A percentile compares a stretch with the other conserved stretches of the same genome.
These are phyloP conservation scores for Boulengeromyrus knoepffleri DNA, from an alignment of 2,113 vertebrate species.

Conservation along the genomic window DNA sequence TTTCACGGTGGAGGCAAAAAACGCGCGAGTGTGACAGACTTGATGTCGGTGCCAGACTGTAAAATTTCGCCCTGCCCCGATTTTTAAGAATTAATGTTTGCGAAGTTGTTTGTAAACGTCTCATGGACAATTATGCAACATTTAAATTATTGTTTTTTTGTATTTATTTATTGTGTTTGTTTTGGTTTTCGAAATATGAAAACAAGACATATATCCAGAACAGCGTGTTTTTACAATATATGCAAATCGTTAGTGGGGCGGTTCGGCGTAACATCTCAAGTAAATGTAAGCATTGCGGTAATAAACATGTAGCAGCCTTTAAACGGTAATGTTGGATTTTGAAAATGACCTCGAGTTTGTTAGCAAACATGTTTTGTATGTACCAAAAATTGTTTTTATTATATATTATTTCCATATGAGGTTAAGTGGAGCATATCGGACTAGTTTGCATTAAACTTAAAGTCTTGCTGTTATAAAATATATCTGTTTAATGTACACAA, in stretches of 20 bases:
- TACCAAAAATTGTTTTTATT: slow-evolving; percentile 54
- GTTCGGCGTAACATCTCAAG: slow-evolving; percentile 45
- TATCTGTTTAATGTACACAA: not conserved
- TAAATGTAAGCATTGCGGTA: slow-evolving; percentile 40
- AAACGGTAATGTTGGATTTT: slow-evolving; percentile 89
- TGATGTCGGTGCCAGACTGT: slow-evolving; percentile 36
- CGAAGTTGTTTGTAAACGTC: slow-evolving; percentile 8
- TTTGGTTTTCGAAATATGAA: slow-evolving; percentile 36
- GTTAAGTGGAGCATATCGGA: slow-evolving; percentile 46
- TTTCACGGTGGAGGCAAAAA: slow-evolving; percentile 23
- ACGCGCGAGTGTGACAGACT: slow-evolving; percentile 33
- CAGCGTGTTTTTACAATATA: slow-evolving; percentile 39
- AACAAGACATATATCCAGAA: slow-evolving; percentile 59
- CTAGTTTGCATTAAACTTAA: not conserved
- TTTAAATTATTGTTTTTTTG: slow-evolving; percentile 59
- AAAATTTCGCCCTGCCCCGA: slow-evolving; percentile 28
- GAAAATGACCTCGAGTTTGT: slow-evolving; percentile 87
- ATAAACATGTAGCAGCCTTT: slow-evolving; percentile 75
- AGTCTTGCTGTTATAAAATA: slow-evolving; percentile 1
- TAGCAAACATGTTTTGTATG: slow-evolving; percentile 70
- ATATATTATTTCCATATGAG: slow-evolving; percentile 55
- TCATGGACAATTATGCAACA: slow-evolving; percentile 30
- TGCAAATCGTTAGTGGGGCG: slow-evolving; percentile 41
- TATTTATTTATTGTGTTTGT: slow-evolving; percentile 70
- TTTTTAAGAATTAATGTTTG: slow-evolving; percentile 24